Conservation (phyloP, 1,140 invertebrate genomes). For the Drosophila cardini region DNA sequence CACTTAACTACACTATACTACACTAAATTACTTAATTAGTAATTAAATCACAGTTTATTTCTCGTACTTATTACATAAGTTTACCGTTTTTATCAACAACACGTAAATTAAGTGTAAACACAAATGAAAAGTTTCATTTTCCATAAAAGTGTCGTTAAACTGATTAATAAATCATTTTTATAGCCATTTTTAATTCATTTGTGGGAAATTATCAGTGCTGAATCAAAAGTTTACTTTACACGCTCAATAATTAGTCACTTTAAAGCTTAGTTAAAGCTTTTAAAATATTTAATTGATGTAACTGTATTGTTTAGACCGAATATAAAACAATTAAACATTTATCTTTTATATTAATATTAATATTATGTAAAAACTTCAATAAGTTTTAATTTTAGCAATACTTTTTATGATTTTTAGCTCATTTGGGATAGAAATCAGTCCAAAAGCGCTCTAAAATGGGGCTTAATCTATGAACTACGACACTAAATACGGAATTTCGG, state of each 20-base stretch:
- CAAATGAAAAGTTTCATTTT: neutral
- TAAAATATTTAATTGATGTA: too few relatives aligned
- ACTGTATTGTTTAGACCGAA: too few relatives aligned
- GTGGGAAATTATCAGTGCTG: neutral
- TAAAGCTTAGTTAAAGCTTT: too few relatives aligned
- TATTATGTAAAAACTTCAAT: too few relatives aligned
- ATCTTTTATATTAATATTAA: too few relatives aligned
- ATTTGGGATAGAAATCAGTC: too few relatives aligned
- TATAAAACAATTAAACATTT: too few relatives aligned
- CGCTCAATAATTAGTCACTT: constrained; percentile 2
- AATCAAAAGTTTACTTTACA: neutral
- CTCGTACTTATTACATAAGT: constrained; percentile 16
- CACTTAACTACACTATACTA: neutral
- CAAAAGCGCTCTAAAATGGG: too few relatives aligned
- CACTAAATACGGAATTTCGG: too few relatives aligned
- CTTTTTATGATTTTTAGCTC: too few relatives aligned
- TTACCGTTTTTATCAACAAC: constrained; percentile 3
- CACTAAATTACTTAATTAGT: constrained; percentile 5
- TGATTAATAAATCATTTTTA: constrained; percentile 5
- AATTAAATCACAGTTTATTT: constrained; percentile 21
- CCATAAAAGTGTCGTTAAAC: constrained; percentile 8
- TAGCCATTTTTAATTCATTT: neutral
- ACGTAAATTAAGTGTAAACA: constrained; percentile 3
- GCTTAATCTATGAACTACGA: too few relatives aligned
- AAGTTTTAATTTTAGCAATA: too few relatives aligned